Percentiles rank a stretch among this genome's conserved stretches.
These are phyloP conservation scores for Agelastica alni DNA, from an alignment of 2,888 invertebrate species.

Conservation along the genomic window DNA sequence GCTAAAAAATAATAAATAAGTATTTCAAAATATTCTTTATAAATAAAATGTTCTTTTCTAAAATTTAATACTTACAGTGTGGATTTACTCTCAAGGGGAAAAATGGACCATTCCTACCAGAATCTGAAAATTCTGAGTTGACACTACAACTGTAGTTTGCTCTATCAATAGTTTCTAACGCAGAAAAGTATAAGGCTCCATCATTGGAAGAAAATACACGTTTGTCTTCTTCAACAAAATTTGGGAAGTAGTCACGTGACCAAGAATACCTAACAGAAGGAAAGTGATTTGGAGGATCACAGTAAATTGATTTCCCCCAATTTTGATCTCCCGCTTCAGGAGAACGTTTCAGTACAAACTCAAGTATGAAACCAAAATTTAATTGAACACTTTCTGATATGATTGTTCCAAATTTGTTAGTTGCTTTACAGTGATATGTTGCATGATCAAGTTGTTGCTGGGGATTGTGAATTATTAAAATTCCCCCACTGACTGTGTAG, in stretches of 20 bases:
- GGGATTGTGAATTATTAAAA: constrained; percentile 85
- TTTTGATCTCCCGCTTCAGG: constrained; percentile 85
- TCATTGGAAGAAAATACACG: constrained; percentile 92
- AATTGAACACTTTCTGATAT: constrained; percentile 86
- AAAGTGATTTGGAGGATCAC: constrained; percentile 91
- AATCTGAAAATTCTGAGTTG: constrained; percentile 83
- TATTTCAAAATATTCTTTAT: too few relatives aligned
- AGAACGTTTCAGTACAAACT: constrained; percentile 87
- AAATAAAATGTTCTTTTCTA: constrained; percentile 6
- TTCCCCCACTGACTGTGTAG: constrained; percentile 89
- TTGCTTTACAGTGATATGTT: constrained; percentile 88
- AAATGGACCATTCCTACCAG: constrained; percentile 88
- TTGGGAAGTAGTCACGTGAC: constrained; percentile 87
- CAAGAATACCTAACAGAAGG: constrained; percentile 89
- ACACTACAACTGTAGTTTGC: constrained; percentile 93
- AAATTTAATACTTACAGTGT: constrained; percentile 64
- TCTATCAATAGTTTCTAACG: constrained; percentile 86
- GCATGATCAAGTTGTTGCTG: constrained; percentile 80
- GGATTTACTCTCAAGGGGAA: constrained; percentile 81
- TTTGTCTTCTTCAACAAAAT: constrained; percentile 91
- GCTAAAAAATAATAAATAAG: constrained; percentile 59
- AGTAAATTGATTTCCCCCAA: constrained; percentile 91
- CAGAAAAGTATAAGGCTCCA: constrained; percentile 93
- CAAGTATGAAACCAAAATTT: constrained; percentile 87
- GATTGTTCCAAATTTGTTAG: constrained; percentile 87